Evolutionary conservation across 2,113 vertebrate species (phyloP).

Genomic region (Colossoma macropomum): DNA sequence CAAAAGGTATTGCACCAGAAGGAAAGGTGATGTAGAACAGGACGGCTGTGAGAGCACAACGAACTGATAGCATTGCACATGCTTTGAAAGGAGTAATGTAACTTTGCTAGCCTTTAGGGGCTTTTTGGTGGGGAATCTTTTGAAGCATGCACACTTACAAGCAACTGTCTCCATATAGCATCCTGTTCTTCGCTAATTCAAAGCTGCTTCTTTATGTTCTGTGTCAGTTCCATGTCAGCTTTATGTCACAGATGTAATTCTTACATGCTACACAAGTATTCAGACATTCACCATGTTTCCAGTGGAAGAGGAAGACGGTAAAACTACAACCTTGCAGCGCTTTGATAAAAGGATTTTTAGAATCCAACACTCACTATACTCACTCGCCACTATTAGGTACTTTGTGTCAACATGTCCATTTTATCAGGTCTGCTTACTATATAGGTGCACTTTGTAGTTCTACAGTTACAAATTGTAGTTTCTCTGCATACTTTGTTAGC

Average conservation of each 20-base stretch:
- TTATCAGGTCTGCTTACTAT: no score
- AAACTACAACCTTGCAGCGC: no score
- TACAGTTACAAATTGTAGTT: no score
- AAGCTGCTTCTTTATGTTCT: background rate
- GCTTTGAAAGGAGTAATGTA: background rate
- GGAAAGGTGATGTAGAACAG: background rate
- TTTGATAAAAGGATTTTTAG: no score
- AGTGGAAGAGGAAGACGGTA: background rate
- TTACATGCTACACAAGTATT: background rate
- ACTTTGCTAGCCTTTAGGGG: background rate
- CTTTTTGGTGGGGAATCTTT: background rate
- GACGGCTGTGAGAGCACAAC: background rate
- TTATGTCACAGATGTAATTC: background rate
- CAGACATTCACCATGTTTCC: background rate
- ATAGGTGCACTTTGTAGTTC: no score
- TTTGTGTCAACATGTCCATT: no score
- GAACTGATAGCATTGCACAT: background rate
- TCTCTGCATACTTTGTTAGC: no score
- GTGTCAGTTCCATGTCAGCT: background rate
- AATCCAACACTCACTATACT: no score
- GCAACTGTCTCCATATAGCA: background rate
- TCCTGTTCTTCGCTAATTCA: background rate
- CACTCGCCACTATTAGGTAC: no score
- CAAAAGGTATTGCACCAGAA: background rate
- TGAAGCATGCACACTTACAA: background rate